These are phyloP conservation scores for Stramonita haemastoma DNA, from an alignment of 2,888 invertebrate genomes.

Conservation along the genomic window DNA sequence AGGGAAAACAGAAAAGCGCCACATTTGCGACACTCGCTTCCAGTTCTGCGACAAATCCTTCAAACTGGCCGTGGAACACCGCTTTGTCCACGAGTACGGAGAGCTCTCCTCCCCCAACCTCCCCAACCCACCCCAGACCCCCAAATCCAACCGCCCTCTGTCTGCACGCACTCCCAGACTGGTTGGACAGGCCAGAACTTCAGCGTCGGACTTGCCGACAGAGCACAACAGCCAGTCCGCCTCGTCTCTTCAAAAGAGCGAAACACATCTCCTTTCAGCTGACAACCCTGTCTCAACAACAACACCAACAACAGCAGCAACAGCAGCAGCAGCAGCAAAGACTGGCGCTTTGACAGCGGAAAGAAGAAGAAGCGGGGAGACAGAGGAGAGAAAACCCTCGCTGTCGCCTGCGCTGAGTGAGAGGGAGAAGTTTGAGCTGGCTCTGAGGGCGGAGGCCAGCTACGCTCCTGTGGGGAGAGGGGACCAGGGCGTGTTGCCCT, in stretches of 20 bases:
- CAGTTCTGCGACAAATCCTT: conserved; percentile 67
- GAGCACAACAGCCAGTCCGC: neutral
- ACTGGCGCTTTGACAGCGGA: too few relatives aligned
- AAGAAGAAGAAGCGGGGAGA: too few relatives aligned
- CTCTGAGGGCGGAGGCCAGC: conserved; percentile 2
- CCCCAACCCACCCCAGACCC: conserved; percentile 59
- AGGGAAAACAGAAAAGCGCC: neutral
- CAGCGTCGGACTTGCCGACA: neutral
- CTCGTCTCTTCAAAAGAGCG: neutral
- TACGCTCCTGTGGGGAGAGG: neutral
- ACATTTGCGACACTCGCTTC: conserved; percentile 51
- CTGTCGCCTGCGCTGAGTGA: conserved; percentile 26
- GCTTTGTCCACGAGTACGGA: conserved; percentile 74
- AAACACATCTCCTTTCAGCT: neutral
- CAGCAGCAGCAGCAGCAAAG: too few relatives aligned
- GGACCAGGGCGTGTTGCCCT: neutral
- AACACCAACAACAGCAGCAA: neutral
- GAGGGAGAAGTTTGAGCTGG: conserved; percentile 47
- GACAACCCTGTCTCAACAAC: neutral
- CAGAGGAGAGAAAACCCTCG: neutral
- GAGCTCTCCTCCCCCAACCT: conserved; percentile 57
- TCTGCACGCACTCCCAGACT: conserved; percentile 49
- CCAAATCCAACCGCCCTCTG: conserved; percentile 57
- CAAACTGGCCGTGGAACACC: conserved; percentile 67
- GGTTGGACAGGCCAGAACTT: neutral